phyloP scores from a whole-genome alignment of 2,888 invertebrate genomes.

The Bruchidius siliquastri region DNA sequence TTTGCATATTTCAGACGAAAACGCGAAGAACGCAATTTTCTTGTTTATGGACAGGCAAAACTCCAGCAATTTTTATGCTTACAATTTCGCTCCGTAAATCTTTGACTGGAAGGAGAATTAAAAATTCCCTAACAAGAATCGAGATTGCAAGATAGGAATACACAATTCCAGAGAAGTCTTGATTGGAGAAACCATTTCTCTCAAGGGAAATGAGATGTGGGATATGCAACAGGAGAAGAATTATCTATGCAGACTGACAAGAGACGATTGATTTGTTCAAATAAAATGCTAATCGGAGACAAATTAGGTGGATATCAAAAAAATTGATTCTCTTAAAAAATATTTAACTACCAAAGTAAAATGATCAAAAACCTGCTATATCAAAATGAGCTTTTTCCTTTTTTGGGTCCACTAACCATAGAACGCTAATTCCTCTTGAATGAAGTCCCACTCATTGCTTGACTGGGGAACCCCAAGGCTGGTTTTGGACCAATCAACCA shows the following conservation, averaged over 20 bases:
- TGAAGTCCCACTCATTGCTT: too few relatives aligned
- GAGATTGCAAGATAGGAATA: conserved; percentile 12
- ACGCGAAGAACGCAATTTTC: not conserved
- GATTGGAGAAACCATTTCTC: not conserved
- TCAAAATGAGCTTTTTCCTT: too few relatives aligned
- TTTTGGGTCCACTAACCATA: too few relatives aligned
- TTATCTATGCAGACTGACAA: not conserved
- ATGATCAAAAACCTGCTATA: too few relatives aligned
- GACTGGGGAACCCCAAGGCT: too few relatives aligned
- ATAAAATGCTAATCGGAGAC: too few relatives aligned
- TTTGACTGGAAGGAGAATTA: conserved; percentile 17
- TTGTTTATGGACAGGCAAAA: not conserved
- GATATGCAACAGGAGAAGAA: not conserved
- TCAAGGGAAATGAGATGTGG: not conserved
- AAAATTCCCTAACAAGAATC: conserved; percentile 17
- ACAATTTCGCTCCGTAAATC: conserved; percentile 12
- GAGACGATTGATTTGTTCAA: too few relatives aligned
- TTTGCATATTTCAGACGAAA: not conserved
- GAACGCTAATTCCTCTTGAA: too few relatives aligned
- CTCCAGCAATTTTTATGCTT: not conserved
- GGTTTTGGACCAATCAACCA: too few relatives aligned
- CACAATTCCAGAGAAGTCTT: conserved; percentile 11
- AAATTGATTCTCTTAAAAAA: too few relatives aligned
- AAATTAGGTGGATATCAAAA: too few relatives aligned
- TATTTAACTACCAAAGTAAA: too few relatives aligned